Base-by-base conservation (phyloP, 2,888 invertebrate species). In the Phalera bucephala region DNA sequence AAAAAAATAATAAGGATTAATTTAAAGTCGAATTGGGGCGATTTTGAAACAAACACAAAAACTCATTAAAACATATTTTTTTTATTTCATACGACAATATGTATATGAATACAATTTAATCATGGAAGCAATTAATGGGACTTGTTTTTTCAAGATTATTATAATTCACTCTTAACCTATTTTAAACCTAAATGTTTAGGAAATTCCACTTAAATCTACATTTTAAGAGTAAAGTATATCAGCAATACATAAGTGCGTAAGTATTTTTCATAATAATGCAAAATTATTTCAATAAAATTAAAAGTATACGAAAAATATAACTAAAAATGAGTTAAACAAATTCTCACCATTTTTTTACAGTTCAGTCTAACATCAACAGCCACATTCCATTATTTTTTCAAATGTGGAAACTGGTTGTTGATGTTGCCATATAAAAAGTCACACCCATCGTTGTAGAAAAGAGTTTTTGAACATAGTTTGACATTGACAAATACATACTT, bases 71-170 rank as follows among this genome's bases (percentile, higher is more conserved):
- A 80, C 70, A 72, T 74, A 17, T 54, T 74, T 59, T 83, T 82
- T 84, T 82, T 80, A 80, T 80, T 80, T 68, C 67, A 60, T 71
- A 80, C 64, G 72, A 76, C 72, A 77, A 75, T 29, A 27, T 25
- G 72, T 82, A 81, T 73, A 80, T 72, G 76, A 77, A 81, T 84
- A 84, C 70, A 79, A 72, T 76, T 58, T 53, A 54, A 70, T 63
- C 50, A 73, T 86, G 87, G 87, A 88, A 88, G 87, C 87, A 80
- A 79, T 67, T 60, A 68, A 82, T 78, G 83, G 84, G 82, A 81
- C 82, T 71, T 64, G 50, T 63, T 57, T 54, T 54, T 64, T 63
- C 48, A 61, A 58, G 46, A 8, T 19, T 29, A 63, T 53, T 60
- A 55, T 51, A 46, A 52, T 49, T 60, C 54, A 59, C 45, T 53